Evolutionary conservation across 2,113 vertebrate species (phyloP), one percentile per base, ranked within the genome.

Genomic region (Spheniscus mendiculus): DNA sequence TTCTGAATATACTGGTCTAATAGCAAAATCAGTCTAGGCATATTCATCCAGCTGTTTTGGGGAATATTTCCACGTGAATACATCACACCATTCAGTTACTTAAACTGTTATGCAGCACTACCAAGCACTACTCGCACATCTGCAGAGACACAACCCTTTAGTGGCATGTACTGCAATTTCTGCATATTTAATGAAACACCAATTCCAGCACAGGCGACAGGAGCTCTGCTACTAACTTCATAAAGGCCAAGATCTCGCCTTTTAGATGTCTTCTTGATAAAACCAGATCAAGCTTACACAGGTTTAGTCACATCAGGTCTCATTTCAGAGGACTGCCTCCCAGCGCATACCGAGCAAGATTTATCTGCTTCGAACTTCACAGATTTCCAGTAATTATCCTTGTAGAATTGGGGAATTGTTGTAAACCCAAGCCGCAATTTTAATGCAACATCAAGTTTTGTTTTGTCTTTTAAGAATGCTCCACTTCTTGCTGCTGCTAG

Each of bases 401-500:
- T 56, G 91, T 84, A 73, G 73, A 95, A 95, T 14, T 22, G 47
- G 74, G 85, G 90, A 94, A 83, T 11, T 85, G 87, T 86, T 87
- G 89, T 67, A 94, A 97, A 94, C 22, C 76, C 74, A 65, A 89
- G 95, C 52, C 13, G 3, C 90, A 87, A 65, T 77, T 97, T 66
- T 45, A 97, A 77, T 40, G 87, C 83, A 9, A 3, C 69, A 56
- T 27, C 12, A 2, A 90, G 82, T 65, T 92, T 71, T 85, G 91
- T 76, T 95, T 86, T 79, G 77, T 63, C 72, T 73, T 74, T 90
- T 47, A 30, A 21, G 21, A 93, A 59, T 1, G 63, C 78, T 96
- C 82, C 65, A 22, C 89, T 97, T 56, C 90, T 96, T 29, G 92
- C 85, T 90, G 96, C 97, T 97, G 97, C 97, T 91, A 97, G 96